phyloP scores from a whole-genome alignment of 2,113 vertebrate species.

The Phodopus roborovskii region DNA sequence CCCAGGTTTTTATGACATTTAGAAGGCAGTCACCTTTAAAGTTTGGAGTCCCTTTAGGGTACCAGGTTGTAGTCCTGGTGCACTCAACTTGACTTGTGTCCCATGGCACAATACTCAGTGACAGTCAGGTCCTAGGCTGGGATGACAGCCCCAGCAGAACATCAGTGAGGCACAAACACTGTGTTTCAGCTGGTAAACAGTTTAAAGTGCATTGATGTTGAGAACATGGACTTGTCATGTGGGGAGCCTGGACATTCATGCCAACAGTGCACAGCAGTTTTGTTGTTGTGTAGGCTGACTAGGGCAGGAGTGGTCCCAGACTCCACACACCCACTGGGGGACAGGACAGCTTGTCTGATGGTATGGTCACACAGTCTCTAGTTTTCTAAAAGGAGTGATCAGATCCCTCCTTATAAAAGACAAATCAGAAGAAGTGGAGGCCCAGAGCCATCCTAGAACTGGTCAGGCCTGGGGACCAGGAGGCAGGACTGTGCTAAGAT shows the following conservation, averaged over 20 bases:
- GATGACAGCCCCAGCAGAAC: neutral
- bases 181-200: neutral
- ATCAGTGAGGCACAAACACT: neutral
- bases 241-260: accelerated
- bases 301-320: too few species aligned
- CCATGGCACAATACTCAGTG: neutral
- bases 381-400: neutral
- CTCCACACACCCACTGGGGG: neutral
- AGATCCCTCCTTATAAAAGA: neutral
- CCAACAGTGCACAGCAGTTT: neutral
- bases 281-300: neutral
- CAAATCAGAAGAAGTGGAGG: neutral
- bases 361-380: neutral
- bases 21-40: neutral
- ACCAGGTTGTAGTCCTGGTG: too few species aligned
- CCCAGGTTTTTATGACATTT: neutral
- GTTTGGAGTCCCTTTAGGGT: neutral
- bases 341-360: too few species aligned
- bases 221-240: accelerated
- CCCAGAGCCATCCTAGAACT: too few species aligned
- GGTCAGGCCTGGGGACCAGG: neutral
- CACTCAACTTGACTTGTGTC: neutral
- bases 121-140: neutral
- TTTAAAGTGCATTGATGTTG: neutral
- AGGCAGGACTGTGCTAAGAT: neutral